phyloP scores from a whole-genome alignment of 2,888 invertebrate species.

The Eustalomyia histrio region DNA sequence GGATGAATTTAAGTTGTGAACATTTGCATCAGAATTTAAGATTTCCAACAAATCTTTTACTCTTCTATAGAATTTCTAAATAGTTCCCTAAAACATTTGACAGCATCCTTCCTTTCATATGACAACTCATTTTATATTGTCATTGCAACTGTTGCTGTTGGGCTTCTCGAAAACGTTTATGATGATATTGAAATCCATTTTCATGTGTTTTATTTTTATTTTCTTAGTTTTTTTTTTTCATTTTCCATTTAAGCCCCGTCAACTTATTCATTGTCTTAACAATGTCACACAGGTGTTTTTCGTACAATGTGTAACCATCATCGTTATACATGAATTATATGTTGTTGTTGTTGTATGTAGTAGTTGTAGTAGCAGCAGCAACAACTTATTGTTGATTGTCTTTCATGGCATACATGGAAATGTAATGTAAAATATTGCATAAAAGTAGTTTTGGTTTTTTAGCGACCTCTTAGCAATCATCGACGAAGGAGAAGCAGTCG shows the following conservation, averaged over 20 bases:
- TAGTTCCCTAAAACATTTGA: too few species aligned
- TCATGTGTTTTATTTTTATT: constrained; percentile 20
- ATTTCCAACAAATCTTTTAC: too few species aligned
- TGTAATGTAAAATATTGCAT: constrained; percentile 19
- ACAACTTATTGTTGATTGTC: constrained; percentile 48
- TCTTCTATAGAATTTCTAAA: too few species aligned
- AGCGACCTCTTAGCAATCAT: not conserved
- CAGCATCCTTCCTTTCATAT: constrained; percentile 18
- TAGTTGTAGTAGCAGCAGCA: constrained; percentile 17
- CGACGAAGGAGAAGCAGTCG: not conserved
- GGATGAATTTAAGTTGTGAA: too few species aligned
- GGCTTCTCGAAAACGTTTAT: constrained; percentile 56
- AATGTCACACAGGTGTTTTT: constrained; percentile 59
- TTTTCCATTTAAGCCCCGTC: constrained; percentile 18
- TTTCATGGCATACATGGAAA: constrained; percentile 15
- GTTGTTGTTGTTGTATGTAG: too few species aligned
- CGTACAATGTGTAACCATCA: constrained; percentile 30
- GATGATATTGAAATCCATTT: constrained; percentile 50
- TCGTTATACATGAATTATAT: not conserved
- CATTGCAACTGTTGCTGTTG: constrained; percentile 62
- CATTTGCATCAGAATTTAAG: too few species aligned
- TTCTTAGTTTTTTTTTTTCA: constrained; percentile 11
- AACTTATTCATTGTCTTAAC: constrained; percentile 50
- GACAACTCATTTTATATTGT: constrained; percentile 25
- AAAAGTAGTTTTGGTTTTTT: constrained; percentile 22